phyloP scores from a whole-genome alignment of 2,113 vertebrate genomes.

The Gorsachius goisagi region DNA sequence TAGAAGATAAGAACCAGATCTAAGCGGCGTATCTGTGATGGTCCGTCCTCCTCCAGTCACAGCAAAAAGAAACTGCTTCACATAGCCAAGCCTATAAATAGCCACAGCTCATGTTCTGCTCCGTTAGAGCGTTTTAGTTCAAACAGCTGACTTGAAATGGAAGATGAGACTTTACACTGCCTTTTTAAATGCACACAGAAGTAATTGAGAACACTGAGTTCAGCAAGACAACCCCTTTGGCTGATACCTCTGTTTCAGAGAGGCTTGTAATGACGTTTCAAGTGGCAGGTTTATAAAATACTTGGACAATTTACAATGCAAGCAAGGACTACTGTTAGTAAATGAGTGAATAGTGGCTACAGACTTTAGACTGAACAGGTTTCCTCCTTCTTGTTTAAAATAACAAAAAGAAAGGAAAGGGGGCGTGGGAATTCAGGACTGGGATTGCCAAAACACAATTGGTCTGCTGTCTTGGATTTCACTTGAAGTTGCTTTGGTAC shows the following conservation, averaged over 20 bases:
- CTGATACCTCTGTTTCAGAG: not conserved
- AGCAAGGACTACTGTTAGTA: not conserved
- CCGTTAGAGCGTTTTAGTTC: not conserved
- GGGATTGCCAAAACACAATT: not conserved
- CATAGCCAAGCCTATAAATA: slow-evolving; percentile 49
- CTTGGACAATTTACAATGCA: not conserved
- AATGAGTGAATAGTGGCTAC: not conserved
- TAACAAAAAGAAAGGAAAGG: not conserved
- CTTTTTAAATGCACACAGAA: not conserved
- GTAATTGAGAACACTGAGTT: not conserved
- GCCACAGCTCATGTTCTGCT: slow-evolving; percentile 20
- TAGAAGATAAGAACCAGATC: not conserved
- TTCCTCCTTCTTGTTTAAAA: not conserved
- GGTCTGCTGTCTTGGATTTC: not conserved
- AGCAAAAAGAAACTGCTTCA: slow-evolving; percentile 14
- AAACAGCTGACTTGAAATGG: slow-evolving; percentile 56
- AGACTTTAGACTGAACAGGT: not conserved
- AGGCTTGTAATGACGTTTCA: slow-evolving; percentile 1
- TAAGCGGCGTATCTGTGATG: not conserved
- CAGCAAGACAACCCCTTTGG: not conserved
- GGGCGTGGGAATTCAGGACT: not conserved
- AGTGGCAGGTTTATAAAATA: not conserved
- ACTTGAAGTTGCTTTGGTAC: not conserved
- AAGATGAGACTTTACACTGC: slow-evolving; percentile 21
- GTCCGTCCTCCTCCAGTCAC: not conserved